Conservation (phyloP, 2,888 invertebrate species). For the Scelioninae gen. 1 region DNA sequence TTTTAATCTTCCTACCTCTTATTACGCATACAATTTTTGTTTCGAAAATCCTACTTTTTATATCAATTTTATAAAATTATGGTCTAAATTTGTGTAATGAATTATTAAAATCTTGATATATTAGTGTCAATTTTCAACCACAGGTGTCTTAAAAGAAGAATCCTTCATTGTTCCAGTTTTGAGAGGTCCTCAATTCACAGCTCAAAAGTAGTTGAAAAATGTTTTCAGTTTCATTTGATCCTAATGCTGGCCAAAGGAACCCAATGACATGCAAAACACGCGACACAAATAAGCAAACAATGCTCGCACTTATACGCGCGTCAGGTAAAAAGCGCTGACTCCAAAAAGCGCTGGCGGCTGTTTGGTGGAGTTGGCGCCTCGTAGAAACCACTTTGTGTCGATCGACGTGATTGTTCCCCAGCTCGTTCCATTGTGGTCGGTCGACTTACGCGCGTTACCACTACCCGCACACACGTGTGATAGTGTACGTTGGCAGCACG, state of each 20-base stretch:
- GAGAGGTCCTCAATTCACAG: no score
- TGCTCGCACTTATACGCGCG: slow-evolving; percentile 15
- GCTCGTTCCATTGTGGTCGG: slow-evolving; percentile 59
- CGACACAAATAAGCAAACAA: slow-evolving; percentile 33
- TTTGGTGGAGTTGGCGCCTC: slow-evolving; percentile 56
- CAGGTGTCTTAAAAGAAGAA: no score
- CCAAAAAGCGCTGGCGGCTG: slow-evolving; percentile 50
- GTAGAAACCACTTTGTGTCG: slow-evolving; percentile 56
- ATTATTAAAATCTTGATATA: no score
- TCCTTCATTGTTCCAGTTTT: no score
- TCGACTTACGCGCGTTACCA: slow-evolving; percentile 72
- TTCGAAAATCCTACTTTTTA: no score
- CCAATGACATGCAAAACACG: not conserved
- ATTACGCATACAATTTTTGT: no score
- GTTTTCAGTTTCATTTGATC: no score
- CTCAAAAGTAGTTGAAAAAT: no score
- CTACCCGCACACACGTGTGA: slow-evolving; percentile 36
- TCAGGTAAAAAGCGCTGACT: slow-evolving; percentile 53
- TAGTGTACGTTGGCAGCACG: slow-evolving; percentile 64
- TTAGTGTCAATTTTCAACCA: no score
- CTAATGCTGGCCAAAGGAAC: slow-evolving; percentile 3
- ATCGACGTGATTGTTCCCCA: slow-evolving; percentile 65
- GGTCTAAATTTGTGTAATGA: no score
- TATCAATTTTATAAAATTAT: no score
- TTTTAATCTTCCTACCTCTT: no score